A percentile compares a stretch with the other conserved stretches of the same genome.
Evolutionary conservation across 2,888 invertebrate species (phyloP).

Genomic region (Isotomurus palustris): DNA sequence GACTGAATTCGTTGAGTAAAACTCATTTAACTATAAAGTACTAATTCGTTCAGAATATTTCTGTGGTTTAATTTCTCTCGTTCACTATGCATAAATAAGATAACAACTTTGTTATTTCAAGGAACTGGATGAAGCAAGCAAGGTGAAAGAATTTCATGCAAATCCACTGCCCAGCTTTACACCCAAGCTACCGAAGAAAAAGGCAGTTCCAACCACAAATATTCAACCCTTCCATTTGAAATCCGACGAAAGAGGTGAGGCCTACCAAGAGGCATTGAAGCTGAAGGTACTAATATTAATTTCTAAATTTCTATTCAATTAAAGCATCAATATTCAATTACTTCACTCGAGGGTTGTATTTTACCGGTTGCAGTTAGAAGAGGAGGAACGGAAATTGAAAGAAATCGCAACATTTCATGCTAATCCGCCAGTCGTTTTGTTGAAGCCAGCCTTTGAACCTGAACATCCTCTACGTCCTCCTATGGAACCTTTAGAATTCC

Average conservation of each 20-base stretch:
- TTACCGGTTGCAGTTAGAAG: constrained; percentile 48
- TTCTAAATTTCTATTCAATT: constrained; percentile 4
- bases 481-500: constrained; percentile 55
- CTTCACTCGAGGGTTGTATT: not conserved
- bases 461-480: constrained; percentile 53
- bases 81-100: constrained; percentile 8
- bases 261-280: constrained; percentile 35
- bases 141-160: constrained; percentile 64
- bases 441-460: constrained; percentile 64
- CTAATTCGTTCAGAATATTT: not conserved
- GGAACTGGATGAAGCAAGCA: constrained; percentile 59
- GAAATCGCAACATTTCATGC: constrained; percentile 58
- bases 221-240: constrained; percentile 49
- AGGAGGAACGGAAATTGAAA: constrained; percentile 49
- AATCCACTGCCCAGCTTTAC: constrained; percentile 61
- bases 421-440: constrained; percentile 58
- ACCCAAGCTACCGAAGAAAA: constrained; percentile 50
- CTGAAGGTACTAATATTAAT: constrained; percentile 25
- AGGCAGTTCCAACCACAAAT: constrained; percentile 47
- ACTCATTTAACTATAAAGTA: too few relatives aligned
- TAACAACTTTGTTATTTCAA: constrained; percentile 30
- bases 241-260: constrained; percentile 42
- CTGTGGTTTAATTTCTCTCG: not conserved
- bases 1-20: too few relatives aligned
- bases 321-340: constrained; percentile 1